A percentile compares a stretch with the other conserved stretches of the same genome.
phyloP scores from a whole-genome alignment of 2,888 invertebrate genomes.

The Orthosia cruda region DNA sequence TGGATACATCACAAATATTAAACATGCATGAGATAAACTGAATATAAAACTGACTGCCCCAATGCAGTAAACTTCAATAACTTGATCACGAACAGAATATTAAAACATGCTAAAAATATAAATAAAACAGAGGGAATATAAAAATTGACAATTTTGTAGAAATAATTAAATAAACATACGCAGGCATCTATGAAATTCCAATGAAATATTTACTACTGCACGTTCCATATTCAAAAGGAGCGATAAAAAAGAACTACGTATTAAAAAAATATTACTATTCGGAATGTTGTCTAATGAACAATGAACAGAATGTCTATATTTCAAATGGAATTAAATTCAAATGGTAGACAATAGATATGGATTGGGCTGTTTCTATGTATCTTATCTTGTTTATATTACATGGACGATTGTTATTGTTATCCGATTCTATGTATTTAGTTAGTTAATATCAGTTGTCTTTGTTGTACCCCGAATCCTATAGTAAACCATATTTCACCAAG shows the following conservation, averaged over 20 bases:
- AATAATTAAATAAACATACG: conserved; percentile 16
- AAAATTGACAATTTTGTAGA: background rate
- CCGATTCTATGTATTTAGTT: background rate
- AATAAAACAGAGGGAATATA: background rate
- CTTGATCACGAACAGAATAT: background rate
- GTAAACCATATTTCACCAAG: too few species aligned
- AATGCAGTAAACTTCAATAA: background rate
- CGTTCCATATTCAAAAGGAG: conserved; percentile 1
- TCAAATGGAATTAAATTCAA: conserved; percentile 11
- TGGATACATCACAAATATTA: too few species aligned
- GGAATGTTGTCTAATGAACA: background rate
- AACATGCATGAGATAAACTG: too few species aligned
- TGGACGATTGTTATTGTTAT: background rate
- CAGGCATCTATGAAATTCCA: conserved; percentile 15
- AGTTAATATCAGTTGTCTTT: background rate
- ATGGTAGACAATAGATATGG: background rate
- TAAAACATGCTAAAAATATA: conserved; percentile 11
- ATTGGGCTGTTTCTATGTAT: background rate
- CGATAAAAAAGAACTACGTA: background rate
- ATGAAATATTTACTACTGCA: conserved; percentile 26
- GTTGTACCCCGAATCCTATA: too few species aligned
- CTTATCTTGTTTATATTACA: background rate
- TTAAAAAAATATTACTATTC: background rate
- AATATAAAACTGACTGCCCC: too few species aligned
- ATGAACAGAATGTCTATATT: too few species aligned